phyloP scores from a whole-genome alignment of 2,888 invertebrate genomes.

The Cheilosia vernalis region DNA sequence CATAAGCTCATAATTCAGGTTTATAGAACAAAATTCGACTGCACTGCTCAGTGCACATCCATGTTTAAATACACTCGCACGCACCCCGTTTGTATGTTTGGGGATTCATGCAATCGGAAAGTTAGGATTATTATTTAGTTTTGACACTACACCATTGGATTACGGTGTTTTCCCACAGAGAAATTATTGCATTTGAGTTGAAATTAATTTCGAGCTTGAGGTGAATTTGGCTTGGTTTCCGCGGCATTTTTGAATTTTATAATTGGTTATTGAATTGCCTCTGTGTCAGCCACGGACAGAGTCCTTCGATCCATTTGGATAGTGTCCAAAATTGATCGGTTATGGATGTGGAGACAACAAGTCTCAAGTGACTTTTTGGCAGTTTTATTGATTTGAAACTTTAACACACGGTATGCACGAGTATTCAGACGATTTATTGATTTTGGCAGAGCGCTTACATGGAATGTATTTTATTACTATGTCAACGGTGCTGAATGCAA shows the following conservation, averaged over 20 bases:
- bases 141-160: conserved; percentile 19
- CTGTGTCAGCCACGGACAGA: neutral
- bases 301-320: conserved; percentile 7
- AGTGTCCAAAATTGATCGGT: conserved; percentile 12
- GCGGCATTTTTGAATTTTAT: conserved; percentile 25
- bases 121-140: conserved; percentile 60
- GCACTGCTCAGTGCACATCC: neutral
- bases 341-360: conserved; percentile 11
- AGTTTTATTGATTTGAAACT: conserved; percentile 21
- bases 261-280: conserved; percentile 6
- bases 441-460: conserved; percentile 40
- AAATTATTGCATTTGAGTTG: neutral
- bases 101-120: conserved; percentile 35
- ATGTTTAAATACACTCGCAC: neutral
- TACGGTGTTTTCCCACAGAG: neutral
- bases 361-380: conserved; percentile 4
- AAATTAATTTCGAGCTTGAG: conserved; percentile 15
- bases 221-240: conserved; percentile 4
- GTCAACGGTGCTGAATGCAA: conserved; percentile 4
- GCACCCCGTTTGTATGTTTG: neutral
- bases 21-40: conserved; percentile 47
- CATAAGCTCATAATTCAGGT: conserved; percentile 52
- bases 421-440: conserved; percentile 27
- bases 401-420: neutral
- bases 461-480: conserved; percentile 40